These are phyloP conservation scores for Misgurnus mizolepis DNA, from an alignment of 2,113 vertebrate genomes.

Conservation along the genomic window DNA sequence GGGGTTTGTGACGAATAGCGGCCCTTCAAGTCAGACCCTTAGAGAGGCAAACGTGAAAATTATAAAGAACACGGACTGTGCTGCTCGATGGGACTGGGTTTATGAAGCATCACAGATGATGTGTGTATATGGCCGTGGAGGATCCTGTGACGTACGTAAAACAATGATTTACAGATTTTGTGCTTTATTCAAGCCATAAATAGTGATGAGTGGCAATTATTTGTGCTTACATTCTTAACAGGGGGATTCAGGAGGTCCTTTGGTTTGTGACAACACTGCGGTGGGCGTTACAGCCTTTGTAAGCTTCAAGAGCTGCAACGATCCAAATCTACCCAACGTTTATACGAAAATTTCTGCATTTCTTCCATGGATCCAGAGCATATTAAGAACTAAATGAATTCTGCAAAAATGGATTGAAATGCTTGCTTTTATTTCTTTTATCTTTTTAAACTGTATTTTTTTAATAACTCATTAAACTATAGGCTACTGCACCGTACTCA, in stretches of 20 bases:
- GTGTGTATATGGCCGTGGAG: neutral
- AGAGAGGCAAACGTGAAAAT: neutral
- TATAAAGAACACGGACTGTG: neutral
- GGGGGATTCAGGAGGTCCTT: constrained; percentile 49
- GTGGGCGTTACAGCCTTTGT: constrained; percentile 37
- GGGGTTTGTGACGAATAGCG: neutral
- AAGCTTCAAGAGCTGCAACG: neutral
- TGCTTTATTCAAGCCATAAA: neutral
- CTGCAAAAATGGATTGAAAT: too few species aligned
- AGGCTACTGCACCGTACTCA: too few species aligned
- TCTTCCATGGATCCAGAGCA: constrained; percentile 15
- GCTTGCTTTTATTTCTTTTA: too few species aligned
- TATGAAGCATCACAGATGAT: neutral
- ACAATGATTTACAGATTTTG: too few species aligned
- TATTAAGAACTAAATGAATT: neutral
- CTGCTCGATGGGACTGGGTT: neutral
- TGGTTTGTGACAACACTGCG: constrained; percentile 46
- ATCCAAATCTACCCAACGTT: constrained; percentile 19
- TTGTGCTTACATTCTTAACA: constrained; percentile 15
- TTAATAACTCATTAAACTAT: too few species aligned
- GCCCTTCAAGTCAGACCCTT: neutral
- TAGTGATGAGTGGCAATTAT: neutral
- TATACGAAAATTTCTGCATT: constrained; percentile 29
- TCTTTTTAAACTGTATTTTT: too few species aligned
- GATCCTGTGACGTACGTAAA: neutral